Evolutionary conservation across 1,140 invertebrate species (phyloP), one percentile per base, ranked within the genome.

Genomic region (Lanistes nyassanus): DNA sequence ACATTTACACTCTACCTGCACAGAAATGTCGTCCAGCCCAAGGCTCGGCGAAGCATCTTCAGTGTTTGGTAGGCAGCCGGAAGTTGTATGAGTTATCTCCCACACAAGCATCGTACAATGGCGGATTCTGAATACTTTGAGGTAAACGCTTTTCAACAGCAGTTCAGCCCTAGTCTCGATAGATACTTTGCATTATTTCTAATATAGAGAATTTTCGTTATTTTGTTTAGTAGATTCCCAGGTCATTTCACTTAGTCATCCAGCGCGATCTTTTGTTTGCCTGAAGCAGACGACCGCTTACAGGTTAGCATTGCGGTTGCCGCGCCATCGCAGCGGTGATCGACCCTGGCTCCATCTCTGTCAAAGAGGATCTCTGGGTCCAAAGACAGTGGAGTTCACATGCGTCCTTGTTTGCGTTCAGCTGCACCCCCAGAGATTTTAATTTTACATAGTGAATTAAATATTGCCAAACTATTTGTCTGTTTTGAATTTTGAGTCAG

Each of bases 141-240:
- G 70, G 70, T 72, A 72, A 72, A 72, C 70, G 55, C 36, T 72
- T 72, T 51, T 70, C 60, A 62, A 58, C 37, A 70, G 37, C 53
- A 37, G 34, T 23, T 51, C 42, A 34, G 26, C 34, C 34, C 19
- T 16, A 37, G 51, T 55, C 26, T 4, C 21, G n/a, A 56, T 56
- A n/a, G 31, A 36, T 36, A 21, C 11, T 19, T 53, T 23, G 23
- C 5, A 26, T 29, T 36, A 26, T 26, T 68, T 29, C 1, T 47
- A 47, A 6, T 47, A 13, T 47, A 47, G 42, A 47, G 42, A 51
- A 53, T 9, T 68, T 26, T 31, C 21, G 26, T 68, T 68, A 19
- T 29, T 51, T 36, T 36, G 29, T 55, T 70, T 70, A 31, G 9
- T 31, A 56, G 51, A 36, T 56, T 47, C 42, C 5, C 42, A 47